These are phyloP conservation scores for Listrodromus nycthemerus DNA, from an alignment of 2,888 invertebrate species.

Conservation along the genomic window DNA sequence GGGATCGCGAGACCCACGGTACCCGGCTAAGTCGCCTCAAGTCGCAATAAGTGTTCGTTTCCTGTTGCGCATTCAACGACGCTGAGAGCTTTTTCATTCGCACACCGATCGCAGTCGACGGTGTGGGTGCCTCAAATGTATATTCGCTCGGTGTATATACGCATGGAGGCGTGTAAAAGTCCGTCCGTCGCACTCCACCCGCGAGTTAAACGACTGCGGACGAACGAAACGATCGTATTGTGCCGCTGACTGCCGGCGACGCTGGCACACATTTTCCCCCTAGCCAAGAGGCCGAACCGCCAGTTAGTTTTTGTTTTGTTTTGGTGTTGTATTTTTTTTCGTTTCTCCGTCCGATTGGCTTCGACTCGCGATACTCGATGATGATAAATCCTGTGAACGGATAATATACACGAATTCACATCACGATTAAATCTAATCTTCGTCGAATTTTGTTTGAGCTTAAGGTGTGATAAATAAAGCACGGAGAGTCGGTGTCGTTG, in stretches of 20 bases:
- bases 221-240: slow-evolving; percentile 32
- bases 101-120: slow-evolving; percentile 36
- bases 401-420: neutral
- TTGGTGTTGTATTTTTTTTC: neutral
- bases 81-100: slow-evolving; percentile 48
- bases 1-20: slow-evolving; percentile 27
- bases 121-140: slow-evolving; percentile 26
- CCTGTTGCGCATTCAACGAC: slow-evolving; percentile 72
- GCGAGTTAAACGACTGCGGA: slow-evolving; percentile 29
- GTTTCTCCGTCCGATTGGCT: neutral
- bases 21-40: slow-evolving; percentile 50
- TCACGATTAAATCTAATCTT: neutral
- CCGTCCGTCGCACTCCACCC: slow-evolving; percentile 45
- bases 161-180: slow-evolving; percentile 36
- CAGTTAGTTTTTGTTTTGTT: neutral
- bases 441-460: neutral
- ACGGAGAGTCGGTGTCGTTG: neutral
- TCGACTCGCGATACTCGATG: neutral
- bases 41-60: slow-evolving; percentile 76
- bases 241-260: slow-evolving; percentile 47
- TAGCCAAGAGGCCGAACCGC: slow-evolving; percentile 47
- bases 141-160: slow-evolving; percentile 12
- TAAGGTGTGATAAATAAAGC: neutral
- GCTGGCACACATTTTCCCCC: slow-evolving; percentile 51
- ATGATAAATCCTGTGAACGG: neutral